Evolutionary conservation across 2,113 vertebrate genomes (phyloP).

Genomic region (Embiotoca jacksoni): DNA sequence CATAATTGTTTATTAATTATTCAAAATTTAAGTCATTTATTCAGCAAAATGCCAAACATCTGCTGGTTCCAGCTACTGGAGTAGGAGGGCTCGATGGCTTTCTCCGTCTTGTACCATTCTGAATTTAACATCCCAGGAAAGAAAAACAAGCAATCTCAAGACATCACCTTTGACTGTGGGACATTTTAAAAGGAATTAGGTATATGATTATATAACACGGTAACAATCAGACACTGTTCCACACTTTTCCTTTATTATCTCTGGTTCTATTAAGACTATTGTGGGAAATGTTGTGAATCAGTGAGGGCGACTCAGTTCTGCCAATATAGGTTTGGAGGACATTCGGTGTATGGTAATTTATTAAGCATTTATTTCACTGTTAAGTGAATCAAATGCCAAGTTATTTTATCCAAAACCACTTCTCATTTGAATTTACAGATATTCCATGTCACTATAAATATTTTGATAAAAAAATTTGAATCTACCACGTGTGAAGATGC

Average conservation of each 20-base stretch:
- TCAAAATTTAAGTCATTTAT: neutral
- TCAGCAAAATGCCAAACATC: constrained; percentile 2
- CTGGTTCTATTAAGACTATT: neutral
- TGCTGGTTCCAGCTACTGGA: neutral
- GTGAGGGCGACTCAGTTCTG: too few species aligned
- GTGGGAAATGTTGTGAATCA: neutral
- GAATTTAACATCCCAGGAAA: constrained; percentile 7
- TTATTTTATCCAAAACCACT: neutral
- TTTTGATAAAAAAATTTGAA: neutral
- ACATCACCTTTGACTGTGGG: neutral
- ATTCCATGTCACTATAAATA: neutral
- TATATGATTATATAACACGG: neutral
- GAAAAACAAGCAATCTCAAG: neutral
- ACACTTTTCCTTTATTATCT: constrained; percentile 7
- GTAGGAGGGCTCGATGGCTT: neutral
- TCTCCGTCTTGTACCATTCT: constrained; percentile 11
- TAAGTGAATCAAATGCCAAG: neutral
- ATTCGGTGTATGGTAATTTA: neutral
- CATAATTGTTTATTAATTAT: neutral
- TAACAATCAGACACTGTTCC: neutral
- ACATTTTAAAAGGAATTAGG: neutral
- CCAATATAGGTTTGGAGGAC: neutral
- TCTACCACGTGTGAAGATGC: too few species aligned
- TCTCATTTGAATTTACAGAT: too few species aligned
- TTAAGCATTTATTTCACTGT: neutral